phyloP scores from a whole-genome alignment of 1,140 invertebrate species.

The Drosophila varians region DNA sequence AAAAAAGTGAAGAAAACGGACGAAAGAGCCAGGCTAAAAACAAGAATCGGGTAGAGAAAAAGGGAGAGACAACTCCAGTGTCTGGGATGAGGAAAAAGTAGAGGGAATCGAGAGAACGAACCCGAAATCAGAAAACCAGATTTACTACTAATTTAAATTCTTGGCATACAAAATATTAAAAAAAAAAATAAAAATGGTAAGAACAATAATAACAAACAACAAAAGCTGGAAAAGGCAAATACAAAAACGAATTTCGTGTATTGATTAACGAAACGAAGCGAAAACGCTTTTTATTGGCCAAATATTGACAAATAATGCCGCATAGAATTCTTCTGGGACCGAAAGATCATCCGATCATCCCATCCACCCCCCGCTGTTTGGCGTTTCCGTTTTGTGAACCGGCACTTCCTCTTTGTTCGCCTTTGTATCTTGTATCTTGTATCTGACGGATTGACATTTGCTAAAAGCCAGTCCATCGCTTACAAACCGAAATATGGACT shows the following conservation, averaged over 20 bases:
- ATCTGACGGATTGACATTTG: conserved; percentile 52
- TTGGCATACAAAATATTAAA: conserved; percentile 76
- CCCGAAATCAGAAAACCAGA: conserved; percentile 77
- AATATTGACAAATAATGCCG: conserved; percentile 49
- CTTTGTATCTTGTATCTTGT: conserved; percentile 2
- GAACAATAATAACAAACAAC: conserved; percentile 12
- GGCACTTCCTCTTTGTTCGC: conserved; percentile 22
- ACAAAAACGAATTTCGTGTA: conserved; percentile 44
- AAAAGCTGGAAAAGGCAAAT: conserved; percentile 30
- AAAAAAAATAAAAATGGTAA: conserved; percentile 30
- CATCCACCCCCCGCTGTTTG: not conserved
- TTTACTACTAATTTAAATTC: conserved; percentile 82
- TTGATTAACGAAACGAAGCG: conserved; percentile 71
- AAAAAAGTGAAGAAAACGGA: conserved; percentile 37
- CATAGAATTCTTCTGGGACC: conserved; percentile 7
- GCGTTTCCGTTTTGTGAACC: conserved; percentile 10
- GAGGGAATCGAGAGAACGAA: conserved; percentile 46
- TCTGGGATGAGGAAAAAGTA: not conserved
- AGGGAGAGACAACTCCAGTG: not conserved
- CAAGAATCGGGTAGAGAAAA: conserved; percentile 52
- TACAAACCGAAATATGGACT: conserved; percentile 4
- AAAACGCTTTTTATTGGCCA: conserved; percentile 70
- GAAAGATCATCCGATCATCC: not conserved
- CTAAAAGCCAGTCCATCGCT: conserved; percentile 11
- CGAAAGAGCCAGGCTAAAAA: conserved; percentile 44